These are phyloP conservation scores for Pseudomyrmex gracilis DNA, from an alignment of 1,140 invertebrate species.

Conservation along the genomic window DNA sequence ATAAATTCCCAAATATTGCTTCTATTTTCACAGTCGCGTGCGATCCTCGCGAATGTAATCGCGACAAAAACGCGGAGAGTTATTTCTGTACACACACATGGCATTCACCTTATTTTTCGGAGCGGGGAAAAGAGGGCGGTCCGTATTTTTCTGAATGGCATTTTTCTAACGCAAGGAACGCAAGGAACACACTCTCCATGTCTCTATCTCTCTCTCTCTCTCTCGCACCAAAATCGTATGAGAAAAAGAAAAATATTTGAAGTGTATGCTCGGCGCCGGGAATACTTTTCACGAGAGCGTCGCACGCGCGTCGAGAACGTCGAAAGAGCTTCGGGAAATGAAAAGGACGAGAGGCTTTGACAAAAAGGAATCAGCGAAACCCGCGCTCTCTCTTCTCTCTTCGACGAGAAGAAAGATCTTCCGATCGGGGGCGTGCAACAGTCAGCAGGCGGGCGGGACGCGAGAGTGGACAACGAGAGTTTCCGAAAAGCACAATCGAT, in stretches of 20 bases:
- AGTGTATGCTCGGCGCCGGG: constrained; percentile 8
- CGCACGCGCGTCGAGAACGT: constrained; percentile 1
- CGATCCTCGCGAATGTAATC: constrained; percentile 9
- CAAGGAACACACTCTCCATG: constrained; percentile 37
- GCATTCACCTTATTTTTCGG: neutral
- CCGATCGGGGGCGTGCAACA: constrained; percentile 67
- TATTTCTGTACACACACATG: neutral
- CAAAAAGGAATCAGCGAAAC: neutral
- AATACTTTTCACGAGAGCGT: constrained; percentile 31
- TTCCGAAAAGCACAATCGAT: constrained; percentile 71
- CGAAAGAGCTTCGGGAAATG: constrained; percentile 28
- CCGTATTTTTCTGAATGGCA: constrained; percentile 26
- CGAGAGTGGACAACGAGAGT: constrained; percentile 58
- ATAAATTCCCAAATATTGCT: constrained; percentile 8
- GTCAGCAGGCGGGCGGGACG: constrained; percentile 60
- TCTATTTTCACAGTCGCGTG: neutral
- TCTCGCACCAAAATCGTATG: constrained; percentile 18
- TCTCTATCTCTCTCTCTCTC: neutral
- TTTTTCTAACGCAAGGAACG: constrained; percentile 23
- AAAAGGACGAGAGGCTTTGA: neutral
- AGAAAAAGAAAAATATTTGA: constrained; percentile 56
- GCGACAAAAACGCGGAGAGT: neutral
- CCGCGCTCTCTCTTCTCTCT: neutral
- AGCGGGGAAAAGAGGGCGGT: neutral
- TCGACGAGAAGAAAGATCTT: constrained; percentile 17